phyloP scores from a whole-genome alignment of 2,888 invertebrate genomes.

The Diplolepis rosae region DNA sequence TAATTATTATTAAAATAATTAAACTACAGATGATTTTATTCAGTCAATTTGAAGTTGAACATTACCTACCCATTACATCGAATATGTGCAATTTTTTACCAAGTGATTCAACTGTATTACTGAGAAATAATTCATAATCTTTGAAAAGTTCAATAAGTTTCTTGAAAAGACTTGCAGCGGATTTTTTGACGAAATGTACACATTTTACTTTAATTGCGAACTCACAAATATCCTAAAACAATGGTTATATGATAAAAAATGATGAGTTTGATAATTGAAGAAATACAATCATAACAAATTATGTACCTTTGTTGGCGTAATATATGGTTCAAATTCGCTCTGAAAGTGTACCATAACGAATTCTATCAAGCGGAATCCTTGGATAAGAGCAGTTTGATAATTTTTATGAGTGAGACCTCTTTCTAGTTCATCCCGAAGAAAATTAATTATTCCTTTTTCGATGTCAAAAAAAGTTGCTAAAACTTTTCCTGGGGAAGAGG shows the following conservation, averaged over 20 bases:
- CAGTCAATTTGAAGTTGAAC: background rate
- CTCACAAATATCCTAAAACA: constrained; percentile 56
- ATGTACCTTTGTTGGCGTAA: constrained; percentile 51
- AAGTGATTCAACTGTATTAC: constrained; percentile 44
- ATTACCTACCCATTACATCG: constrained; percentile 49
- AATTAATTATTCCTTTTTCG: constrained; percentile 48
- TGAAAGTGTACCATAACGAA: constrained; percentile 56
- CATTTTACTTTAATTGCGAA: constrained; percentile 47
- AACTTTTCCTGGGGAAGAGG: constrained; percentile 44
- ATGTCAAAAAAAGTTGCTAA: constrained; percentile 51
- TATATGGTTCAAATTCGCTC: constrained; percentile 51
- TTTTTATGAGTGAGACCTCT: constrained; percentile 27
- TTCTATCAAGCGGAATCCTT: constrained; percentile 53
- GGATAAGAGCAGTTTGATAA: constrained; percentile 45
- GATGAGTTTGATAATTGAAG: constrained; percentile 9
- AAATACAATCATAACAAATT: background rate
- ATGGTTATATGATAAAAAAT: constrained; percentile 25
- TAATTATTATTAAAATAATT: constrained; percentile 22
- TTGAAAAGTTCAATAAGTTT: constrained; percentile 56
- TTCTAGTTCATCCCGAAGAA: constrained; percentile 49
- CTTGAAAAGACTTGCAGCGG: constrained; percentile 53
- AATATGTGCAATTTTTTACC: constrained; percentile 39
- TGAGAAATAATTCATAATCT: constrained; percentile 49
- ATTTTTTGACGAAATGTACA: constrained; percentile 45
- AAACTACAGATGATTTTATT: background rate